These are phyloP conservation scores for Tokudaia tokunoshimensis DNA, from an alignment of 2,797 vertebrate genomes.

Conservation along the genomic window DNA sequence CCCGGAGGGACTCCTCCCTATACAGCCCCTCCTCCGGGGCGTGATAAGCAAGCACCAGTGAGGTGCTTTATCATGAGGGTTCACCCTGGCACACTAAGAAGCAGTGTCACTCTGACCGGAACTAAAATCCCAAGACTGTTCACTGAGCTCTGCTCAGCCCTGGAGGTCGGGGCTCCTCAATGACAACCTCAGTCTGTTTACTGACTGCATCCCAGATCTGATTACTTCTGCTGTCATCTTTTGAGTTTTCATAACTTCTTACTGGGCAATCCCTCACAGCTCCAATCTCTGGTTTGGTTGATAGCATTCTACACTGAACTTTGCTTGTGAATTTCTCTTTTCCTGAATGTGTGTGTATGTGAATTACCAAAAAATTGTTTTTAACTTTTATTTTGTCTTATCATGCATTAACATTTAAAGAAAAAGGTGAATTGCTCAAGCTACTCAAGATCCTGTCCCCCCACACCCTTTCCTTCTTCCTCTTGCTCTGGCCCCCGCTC, in stretches of 20 bases:
- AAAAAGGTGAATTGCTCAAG: slow-evolving; percentile 30
- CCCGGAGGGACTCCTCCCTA: not conserved
- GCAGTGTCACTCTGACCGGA: not conserved
- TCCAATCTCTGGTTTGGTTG: not conserved
- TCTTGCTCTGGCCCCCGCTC: too few species aligned
- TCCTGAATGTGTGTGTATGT: not conserved
- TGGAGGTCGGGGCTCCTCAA: accelerated
- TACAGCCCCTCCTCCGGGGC: too few species aligned
- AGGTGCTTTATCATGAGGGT: not conserved
- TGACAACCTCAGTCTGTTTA: not conserved
- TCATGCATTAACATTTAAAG: too few species aligned
- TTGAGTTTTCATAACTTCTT: not conserved
- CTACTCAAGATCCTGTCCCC: not conserved
- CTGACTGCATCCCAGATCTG: not conserved
- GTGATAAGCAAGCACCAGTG: not conserved
- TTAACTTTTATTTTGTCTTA: too few species aligned
- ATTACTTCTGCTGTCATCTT: not conserved
- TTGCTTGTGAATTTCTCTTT: slow-evolving; percentile 11
- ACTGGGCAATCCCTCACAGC: not conserved
- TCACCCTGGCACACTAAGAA: not conserved
- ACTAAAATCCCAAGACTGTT: not conserved
- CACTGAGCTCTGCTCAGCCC: not conserved
- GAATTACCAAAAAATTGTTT: not conserved
- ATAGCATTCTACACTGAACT: not conserved
- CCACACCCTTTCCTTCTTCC: too few species aligned